These are phyloP conservation scores for Aurelia aurita DNA, from an alignment of 30 jellyfish, hydroid and myxozoan species.

Conservation along the genomic window DNA sequence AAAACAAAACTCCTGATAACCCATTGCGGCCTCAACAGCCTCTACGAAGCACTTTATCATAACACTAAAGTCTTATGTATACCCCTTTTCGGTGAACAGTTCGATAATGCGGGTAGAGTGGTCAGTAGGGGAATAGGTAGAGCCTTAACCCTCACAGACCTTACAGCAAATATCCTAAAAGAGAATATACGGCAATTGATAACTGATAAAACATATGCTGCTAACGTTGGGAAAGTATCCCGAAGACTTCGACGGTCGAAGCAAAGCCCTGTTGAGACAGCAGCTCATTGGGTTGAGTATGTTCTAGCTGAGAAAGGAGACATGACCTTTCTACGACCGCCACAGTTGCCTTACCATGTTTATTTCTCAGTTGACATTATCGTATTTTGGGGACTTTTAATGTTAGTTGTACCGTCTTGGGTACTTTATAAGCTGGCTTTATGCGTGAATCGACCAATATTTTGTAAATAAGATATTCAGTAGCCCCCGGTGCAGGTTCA, in stretches of 20 bases:
- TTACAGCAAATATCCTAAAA: constrained; percentile 11
- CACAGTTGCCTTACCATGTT: constrained; percentile 28
- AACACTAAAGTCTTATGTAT: constrained; percentile 56
- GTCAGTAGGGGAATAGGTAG: constrained; percentile 62
- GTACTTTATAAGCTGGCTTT: background rate
- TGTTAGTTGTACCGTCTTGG: constrained; percentile 2
- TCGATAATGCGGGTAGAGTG: constrained; percentile 71
- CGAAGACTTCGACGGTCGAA: constrained; percentile 53
- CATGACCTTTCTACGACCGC: constrained; percentile 25
- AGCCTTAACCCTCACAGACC: constrained; percentile 40
- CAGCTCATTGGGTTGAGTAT: constrained; percentile 57
- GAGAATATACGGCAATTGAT: constrained; percentile 15
- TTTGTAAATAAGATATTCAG: background rate
- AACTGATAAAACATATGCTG: background rate
- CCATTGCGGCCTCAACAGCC: constrained; percentile 80
- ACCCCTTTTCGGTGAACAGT: constrained; percentile 84
- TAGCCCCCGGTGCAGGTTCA: no score
- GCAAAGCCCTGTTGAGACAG: constrained; percentile 43
- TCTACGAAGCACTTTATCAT: constrained; percentile 80
- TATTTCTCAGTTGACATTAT: constrained; percentile 29
- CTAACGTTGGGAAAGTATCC: constrained; percentile 37
- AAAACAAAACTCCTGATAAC: constrained; percentile 50
- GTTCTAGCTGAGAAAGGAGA: constrained; percentile 68
- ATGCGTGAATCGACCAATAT: no score
- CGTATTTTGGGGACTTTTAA: constrained; percentile 18